Percentiles rank a stretch among this genome's conserved stretches.
Conservation (phyloP, 2,113 vertebrate genomes). For the Nibea coibor region DNA sequence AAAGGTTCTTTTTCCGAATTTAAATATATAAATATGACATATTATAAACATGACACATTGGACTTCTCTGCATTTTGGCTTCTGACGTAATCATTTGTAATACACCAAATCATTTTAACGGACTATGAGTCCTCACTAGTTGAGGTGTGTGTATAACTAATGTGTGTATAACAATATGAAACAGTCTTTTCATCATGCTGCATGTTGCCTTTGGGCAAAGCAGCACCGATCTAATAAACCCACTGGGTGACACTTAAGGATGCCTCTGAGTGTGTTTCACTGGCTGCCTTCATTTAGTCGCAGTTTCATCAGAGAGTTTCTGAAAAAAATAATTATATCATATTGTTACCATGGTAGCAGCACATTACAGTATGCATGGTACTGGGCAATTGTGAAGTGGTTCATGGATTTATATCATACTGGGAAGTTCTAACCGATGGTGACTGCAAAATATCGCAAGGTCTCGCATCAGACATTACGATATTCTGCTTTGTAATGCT, state of each 20-base stretch:
- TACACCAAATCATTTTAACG: too few relatives aligned
- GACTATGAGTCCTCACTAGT: too few relatives aligned
- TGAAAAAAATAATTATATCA: not conserved
- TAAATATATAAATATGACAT: too few relatives aligned
- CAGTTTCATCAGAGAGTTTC: conserved; percentile 7
- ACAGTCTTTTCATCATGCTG: not conserved
- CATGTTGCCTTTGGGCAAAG: not conserved
- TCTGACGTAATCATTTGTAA: too few relatives aligned
- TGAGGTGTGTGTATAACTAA: too few relatives aligned
- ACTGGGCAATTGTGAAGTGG: not conserved
- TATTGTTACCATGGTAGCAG: conserved; percentile 3
- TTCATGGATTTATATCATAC: not conserved
- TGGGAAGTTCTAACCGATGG: too few relatives aligned
- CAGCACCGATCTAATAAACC: not conserved
- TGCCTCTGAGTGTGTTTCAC: not conserved
- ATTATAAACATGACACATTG: too few relatives aligned
- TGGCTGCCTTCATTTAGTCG: conserved; percentile 2
- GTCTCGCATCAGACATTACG: too few relatives aligned
- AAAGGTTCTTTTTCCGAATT: too few relatives aligned
- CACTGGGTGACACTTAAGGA: not conserved
- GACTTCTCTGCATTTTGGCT: too few relatives aligned
- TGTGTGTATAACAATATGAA: not conserved
- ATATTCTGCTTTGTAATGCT: too few relatives aligned
- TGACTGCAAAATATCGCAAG: not conserved
- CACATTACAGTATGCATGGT: not conserved